Base-by-base conservation (phyloP, 2,797 vertebrate genomes). In the Kryptopterus vitreolus region DNA sequence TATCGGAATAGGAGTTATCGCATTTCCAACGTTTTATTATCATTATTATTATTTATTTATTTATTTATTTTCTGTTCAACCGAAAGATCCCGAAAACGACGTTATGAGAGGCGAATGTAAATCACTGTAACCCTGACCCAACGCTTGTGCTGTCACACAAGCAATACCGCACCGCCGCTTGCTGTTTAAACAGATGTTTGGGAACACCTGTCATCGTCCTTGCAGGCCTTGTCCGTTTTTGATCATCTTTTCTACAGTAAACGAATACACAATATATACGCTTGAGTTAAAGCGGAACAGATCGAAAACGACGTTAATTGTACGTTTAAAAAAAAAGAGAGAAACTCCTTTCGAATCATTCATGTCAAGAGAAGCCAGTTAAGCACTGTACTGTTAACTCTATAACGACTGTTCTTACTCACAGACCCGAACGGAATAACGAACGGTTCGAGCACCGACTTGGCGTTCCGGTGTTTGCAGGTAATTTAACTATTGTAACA, bases 391-490 rank as follows among this genome's bases (percentile, higher is more conserved):
- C 81, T 83, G 76, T 77, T 82, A 83, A 81, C 61, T 16, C 73
- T 24, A 72, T 68, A 53, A n/a, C 35, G 85, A 84, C 83, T 81
- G 81, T 83, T 86, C 65, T 69, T 77, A 69, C 24, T 65, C 69
- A 78, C 43, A 74, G 16, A 79, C 76, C 53, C 76, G 58, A n/a
- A n/a, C 11, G 46, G 31, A 69, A 69, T 48, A 35, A 55, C 20
- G 33, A 79, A 65, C 70, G 31, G 62, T 83, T 48, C 65, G 33
- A 81, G 76, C 55, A 81, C 58, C 77, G 8, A 81, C 80, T 79
- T 81, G 79, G 58, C 82, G 52, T 86, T 81, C 59, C 26, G 15
- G 50, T 85, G 52, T 70, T 81, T 82, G 73, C 20, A 84, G 24
- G 74, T 78, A 22, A 68, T 74, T 77, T 65, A 46, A 79, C 61